These are phyloP conservation scores for Euura lappo DNA, from an alignment of 1,140 invertebrate species.

Conservation along the genomic window DNA sequence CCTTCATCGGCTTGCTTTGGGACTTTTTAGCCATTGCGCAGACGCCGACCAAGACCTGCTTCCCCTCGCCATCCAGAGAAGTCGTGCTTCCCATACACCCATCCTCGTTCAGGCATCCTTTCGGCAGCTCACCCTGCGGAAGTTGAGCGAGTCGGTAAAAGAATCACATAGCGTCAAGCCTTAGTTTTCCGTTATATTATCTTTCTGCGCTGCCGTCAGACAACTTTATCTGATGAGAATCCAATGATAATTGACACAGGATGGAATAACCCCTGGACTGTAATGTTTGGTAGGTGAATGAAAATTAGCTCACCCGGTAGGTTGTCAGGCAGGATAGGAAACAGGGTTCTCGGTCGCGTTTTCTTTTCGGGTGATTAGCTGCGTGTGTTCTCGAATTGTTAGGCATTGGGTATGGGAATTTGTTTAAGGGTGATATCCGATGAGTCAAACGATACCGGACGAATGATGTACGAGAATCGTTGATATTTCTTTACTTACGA, in stretches of 20 bases:
- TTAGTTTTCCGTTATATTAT: slow-evolving; percentile 7
- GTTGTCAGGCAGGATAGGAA: neutral
- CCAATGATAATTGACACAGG: slow-evolving; percentile 12
- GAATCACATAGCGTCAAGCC: neutral
- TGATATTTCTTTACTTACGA: slow-evolving; percentile 47
- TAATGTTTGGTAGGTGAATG: no score
- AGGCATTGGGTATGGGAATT: neutral
- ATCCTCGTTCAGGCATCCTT: slow-evolving; percentile 67
- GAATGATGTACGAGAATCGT: neutral
- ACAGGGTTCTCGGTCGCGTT: neutral
- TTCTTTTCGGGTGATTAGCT: neutral
- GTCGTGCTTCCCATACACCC: slow-evolving; percentile 47
- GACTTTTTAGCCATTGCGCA: slow-evolving; percentile 99
- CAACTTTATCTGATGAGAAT: neutral
- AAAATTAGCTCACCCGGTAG: no score
- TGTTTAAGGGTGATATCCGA: neutral
- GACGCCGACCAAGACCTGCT: slow-evolving; percentile 92
- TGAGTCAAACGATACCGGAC: neutral
- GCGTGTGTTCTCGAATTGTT: neutral
- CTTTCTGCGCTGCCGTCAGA: neutral
- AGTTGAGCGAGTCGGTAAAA: slow-evolving; percentile 25
- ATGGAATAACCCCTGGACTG: no score
- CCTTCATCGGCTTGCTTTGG: slow-evolving; percentile 98
- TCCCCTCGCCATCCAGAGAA: slow-evolving; percentile 67
- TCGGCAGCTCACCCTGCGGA: slow-evolving; percentile 74